phyloP scores from a whole-genome alignment of 2,888 invertebrate genomes.

The Meliscaeva auricollis region DNA sequence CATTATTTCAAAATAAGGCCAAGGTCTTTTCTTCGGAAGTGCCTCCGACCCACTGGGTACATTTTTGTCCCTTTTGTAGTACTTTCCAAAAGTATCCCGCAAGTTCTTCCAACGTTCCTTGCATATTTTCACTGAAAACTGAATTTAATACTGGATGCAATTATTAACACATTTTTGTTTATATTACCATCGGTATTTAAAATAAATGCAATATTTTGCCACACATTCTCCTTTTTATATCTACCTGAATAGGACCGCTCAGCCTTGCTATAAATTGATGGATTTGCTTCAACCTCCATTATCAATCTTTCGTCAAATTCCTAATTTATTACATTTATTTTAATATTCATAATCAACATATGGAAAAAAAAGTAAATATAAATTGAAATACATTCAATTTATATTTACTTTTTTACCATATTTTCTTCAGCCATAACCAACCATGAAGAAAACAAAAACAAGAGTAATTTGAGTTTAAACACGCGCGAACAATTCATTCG shows the following conservation, averaged over 20 bases:
- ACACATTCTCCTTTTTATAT: background rate
- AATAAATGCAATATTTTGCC: constrained; percentile 7
- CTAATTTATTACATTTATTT: background rate
- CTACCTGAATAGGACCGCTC: background rate
- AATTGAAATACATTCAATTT: too few species aligned
- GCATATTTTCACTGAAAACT: constrained; percentile 11
- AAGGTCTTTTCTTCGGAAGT: background rate
- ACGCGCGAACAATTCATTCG: too few species aligned
- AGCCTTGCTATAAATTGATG: background rate
- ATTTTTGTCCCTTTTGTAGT: background rate
- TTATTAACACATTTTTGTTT: too few species aligned
- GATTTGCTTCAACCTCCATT: background rate
- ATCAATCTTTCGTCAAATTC: constrained; percentile 10
- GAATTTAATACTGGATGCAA: background rate
- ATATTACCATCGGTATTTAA: too few species aligned
- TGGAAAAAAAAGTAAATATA: too few species aligned
- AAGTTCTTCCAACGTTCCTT: constrained; percentile 5
- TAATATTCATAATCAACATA: constrained; percentile 7
- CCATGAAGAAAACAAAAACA: too few species aligned
- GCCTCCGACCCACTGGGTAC: background rate
- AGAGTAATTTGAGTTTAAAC: too few species aligned
- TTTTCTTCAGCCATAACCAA: too few species aligned
- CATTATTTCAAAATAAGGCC: background rate
- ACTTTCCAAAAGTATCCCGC: constrained; percentile 1
- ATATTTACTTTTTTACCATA: too few species aligned